phyloP scores from a whole-genome alignment of 2,113 vertebrate species.

The Scopus umbretta region DNA sequence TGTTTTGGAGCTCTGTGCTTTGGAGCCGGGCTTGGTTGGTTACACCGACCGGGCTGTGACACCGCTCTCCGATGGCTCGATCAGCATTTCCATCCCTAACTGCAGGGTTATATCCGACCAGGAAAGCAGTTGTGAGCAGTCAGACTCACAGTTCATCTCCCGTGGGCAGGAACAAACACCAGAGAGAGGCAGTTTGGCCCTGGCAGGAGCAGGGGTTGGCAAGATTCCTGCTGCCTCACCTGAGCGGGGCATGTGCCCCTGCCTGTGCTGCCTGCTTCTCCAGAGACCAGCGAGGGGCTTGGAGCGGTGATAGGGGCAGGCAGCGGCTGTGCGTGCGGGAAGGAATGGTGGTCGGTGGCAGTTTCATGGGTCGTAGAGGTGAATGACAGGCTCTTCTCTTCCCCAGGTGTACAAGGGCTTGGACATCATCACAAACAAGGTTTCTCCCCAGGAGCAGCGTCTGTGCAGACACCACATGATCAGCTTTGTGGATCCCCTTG shows the following conservation, averaged over 20 bases:
- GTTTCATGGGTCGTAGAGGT: not conserved
- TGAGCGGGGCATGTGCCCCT: not conserved
- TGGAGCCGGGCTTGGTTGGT: not conserved
- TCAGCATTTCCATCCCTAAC: not conserved
- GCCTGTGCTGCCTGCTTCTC: not conserved
- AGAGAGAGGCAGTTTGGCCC: not conserved
- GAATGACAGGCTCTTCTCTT: not conserved
- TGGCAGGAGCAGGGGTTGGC: not conserved
- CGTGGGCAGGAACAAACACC: not conserved
- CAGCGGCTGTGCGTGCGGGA: not conserved
- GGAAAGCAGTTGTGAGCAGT: not conserved
- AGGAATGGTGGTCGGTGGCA: not conserved
- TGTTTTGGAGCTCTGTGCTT: not conserved
- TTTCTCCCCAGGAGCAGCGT: constrained; percentile 79
- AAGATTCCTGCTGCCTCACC: not conserved
- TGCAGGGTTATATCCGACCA: not conserved
- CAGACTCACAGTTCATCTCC: not conserved
- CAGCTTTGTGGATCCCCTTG: constrained; percentile 91
- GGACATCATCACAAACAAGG: constrained; percentile 97
- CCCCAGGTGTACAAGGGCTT: constrained; percentile 90
- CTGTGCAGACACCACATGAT: constrained; percentile 96
- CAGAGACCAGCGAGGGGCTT: not conserved
- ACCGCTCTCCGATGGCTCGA: not conserved
- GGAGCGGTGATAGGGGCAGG: not conserved
- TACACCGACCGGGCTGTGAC: not conserved